Evolutionary conservation across 2,888 invertebrate genomes (phyloP).

Genomic region (Atethmia centrago): DNA sequence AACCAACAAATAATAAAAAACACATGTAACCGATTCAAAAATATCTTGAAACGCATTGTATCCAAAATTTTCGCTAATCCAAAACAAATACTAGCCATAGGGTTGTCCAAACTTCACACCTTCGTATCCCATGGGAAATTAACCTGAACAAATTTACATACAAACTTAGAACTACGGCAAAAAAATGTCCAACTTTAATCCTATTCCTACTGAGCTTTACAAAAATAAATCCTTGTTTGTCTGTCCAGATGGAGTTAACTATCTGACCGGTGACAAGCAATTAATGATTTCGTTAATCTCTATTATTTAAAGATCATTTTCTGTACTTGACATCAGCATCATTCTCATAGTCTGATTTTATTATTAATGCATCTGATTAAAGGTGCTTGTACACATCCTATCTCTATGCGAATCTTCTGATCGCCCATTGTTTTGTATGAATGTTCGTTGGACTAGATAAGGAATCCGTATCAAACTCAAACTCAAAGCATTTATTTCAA

Average conservation of each 20-base stretch:
- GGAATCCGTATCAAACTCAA: constrained; percentile 4
- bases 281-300: constrained; percentile 57
- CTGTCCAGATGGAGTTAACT: constrained; percentile 58
- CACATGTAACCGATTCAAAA: constrained; percentile 9
- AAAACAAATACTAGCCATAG: constrained; percentile 55
- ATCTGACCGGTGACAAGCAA: constrained; percentile 62
- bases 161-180: constrained; percentile 66
- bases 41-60: constrained; percentile 22
- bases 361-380: not conserved
- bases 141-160: constrained; percentile 68
- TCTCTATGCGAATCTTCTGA: constrained; percentile 30
- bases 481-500: too few species aligned
- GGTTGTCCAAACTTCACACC: constrained; percentile 64
- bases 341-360: not conserved
- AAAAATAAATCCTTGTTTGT: constrained; percentile 64
- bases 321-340: constrained; percentile 15
- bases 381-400: constrained; percentile 8
- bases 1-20: constrained; percentile 30
- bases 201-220: constrained; percentile 78
- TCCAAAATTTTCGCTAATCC: constrained; percentile 55
- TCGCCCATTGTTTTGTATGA: constrained; percentile 38
- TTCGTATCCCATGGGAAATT: constrained; percentile 78
- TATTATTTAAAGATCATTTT: constrained; percentile 35
- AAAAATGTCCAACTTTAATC: constrained; percentile 69
- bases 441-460: constrained; percentile 38